Base-by-base conservation (phyloP, 2,888 invertebrate genomes). In the Mesorhabditis spiculigera region DNA sequence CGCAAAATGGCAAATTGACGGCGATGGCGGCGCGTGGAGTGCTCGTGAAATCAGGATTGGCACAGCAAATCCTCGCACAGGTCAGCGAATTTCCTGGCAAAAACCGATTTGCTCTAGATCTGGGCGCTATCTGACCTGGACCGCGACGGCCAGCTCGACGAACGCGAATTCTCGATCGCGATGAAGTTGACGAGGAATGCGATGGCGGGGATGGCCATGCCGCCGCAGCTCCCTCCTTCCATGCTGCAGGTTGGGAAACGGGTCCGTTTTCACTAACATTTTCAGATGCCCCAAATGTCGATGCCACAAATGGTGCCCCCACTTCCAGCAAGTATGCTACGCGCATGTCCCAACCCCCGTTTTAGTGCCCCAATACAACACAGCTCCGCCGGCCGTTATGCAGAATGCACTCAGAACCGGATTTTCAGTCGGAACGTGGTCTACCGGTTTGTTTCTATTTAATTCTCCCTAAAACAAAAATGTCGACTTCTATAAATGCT, bases 101-200 rank as follows among this genome's bases (percentile, higher is more conserved):
- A 44, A 62, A 28, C 28, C 28, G 28, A 10, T 13, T 28, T 43
- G 16, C 63, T 71, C 50, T 62, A 82, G 89, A 94, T 98, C 80
- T 97, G 96, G 97, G 91, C 92, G 4, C 87, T 97, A 41, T 90
- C 96, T 0, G 97, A 97, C 87, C 90, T 95, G 86, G 95, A 96
- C 87, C 90, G 91, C 0, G 97, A 98, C 86, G 98, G 98, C 0
- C 91, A 93, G 69, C 89, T 98, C 6, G 93, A 95, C 42, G 93
- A 93, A 83, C 95, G 96, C 84, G 98, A 98, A 88, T 98, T 98
- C 86, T 94, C 73, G 0, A 76, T 77, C 5, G 75, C 76, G 13
- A 77, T 78, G 72, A 62, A 73, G 45, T 71, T 79, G 8, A 73
- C 75, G 0, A 70, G 93, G 85, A 89, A 95, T 75, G 95, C 95